Conservation (phyloP, 2,888 invertebrate species). For the Acanthosepion esculentum region DNA sequence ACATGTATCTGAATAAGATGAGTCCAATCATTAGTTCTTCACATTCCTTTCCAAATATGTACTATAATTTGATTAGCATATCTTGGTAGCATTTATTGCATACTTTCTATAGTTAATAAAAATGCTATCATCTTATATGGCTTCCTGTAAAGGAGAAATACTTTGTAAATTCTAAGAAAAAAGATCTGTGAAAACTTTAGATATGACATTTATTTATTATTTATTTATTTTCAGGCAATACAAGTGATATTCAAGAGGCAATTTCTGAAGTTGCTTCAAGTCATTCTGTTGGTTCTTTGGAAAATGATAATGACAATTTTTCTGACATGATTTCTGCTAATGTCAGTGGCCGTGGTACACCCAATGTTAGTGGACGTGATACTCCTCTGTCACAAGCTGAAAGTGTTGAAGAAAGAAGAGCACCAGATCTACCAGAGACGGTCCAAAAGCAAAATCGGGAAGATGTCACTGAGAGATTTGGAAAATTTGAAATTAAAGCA, state of each 20-base stretch:
- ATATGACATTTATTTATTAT: not conserved
- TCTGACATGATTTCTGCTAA: conserved; percentile 98
- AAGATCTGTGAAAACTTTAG: not conserved
- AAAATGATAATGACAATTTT: conserved; percentile 83
- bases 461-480: conserved; percentile 98
- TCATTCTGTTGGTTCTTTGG: conserved; percentile 90
- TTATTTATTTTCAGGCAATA: conserved; percentile 79
- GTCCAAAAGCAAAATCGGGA: conserved; percentile 87
- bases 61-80: too few species aligned
- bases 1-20: too few species aligned
- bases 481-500: conserved; percentile 90
- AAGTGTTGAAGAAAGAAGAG: conserved; percentile 65
- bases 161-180: not conserved
- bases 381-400: conserved; percentile 91
- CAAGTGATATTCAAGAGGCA: conserved; percentile 94
- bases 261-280: conserved; percentile 96
- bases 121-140: too few species aligned
- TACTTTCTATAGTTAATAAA: too few species aligned
- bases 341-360: conserved; percentile 85
- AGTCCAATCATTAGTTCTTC: too few species aligned
- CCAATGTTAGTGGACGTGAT: conserved; percentile 81
- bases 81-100: too few species aligned
- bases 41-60: too few species aligned
- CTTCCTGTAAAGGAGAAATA: too few species aligned
- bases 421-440: conserved; percentile 73